Percentiles rank a stretch among this genome's conserved stretches.
Conservation (phyloP, 2,888 invertebrate species). For the Heteromurus nitidus region DNA sequence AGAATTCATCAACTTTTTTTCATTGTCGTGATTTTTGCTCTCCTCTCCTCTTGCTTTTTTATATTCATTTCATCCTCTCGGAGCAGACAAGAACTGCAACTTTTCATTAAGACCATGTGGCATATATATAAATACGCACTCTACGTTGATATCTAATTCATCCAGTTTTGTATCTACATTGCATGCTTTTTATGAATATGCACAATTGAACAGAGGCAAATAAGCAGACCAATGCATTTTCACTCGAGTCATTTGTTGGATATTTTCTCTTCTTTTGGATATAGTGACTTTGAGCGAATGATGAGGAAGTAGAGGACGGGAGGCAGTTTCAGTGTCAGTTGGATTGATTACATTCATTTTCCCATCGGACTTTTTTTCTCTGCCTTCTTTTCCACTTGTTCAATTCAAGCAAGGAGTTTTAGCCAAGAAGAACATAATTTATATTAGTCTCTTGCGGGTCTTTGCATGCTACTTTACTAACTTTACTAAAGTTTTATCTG, state of each 20-base stretch:
- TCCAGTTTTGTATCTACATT: no score
- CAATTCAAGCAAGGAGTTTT: constrained; percentile 41
- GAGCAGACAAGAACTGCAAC: constrained; percentile 4
- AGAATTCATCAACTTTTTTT: constrained; percentile 62
- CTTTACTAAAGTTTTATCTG: neutral
- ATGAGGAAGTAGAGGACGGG: constrained; percentile 48
- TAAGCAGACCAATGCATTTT: constrained; percentile 10
- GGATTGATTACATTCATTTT: constrained; percentile 62
- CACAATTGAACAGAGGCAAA: neutral
- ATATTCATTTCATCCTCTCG: constrained; percentile 8
- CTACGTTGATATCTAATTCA: no score
- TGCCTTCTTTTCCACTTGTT: constrained; percentile 13
- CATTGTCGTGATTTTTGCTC: constrained; percentile 32
- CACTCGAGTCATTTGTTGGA: constrained; percentile 2
- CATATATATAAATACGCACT: neutral
- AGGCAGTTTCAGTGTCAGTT: constrained; percentile 55
- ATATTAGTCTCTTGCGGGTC: constrained; percentile 45
- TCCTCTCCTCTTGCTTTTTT: no score
- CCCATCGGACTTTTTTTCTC: constrained; percentile 39
- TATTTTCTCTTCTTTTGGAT: neutral
- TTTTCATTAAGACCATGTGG: constrained; percentile 1
- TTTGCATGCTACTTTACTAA: neutral
- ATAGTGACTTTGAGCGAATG: constrained; percentile 35
- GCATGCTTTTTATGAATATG: constrained; percentile 13
- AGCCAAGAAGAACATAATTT: constrained; percentile 58